Conservation (phyloP, 2,113 vertebrate species). For the Protobothrops flavoviridis region DNA sequence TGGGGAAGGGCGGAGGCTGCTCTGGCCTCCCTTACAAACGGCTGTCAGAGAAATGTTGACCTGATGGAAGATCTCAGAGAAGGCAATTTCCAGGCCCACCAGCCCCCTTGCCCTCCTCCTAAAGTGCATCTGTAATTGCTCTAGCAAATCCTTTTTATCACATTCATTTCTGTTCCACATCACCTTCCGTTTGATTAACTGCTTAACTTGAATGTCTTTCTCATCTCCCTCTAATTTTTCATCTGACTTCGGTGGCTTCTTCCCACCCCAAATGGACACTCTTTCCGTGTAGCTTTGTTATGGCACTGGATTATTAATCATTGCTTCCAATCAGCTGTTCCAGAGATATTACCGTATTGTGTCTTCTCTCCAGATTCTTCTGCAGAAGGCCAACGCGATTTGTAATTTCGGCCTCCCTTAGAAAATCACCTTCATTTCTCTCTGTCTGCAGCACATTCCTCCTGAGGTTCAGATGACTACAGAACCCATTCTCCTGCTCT, state of each 20-base stretch:
- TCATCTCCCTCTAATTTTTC: slow-evolving; percentile 60
- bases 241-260: slow-evolving; percentile 47
- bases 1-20: slow-evolving; percentile 22
- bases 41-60: slow-evolving; percentile 63
- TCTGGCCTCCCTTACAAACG: not conserved
- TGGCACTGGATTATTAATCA: slow-evolving; percentile 9
- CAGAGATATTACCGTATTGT: not conserved
- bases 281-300: slow-evolving; percentile 25
- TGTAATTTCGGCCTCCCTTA: fast-evolving
- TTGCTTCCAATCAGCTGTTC: not conserved
- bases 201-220: slow-evolving; percentile 52
- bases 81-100: slow-evolving; percentile 57
- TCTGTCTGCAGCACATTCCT: not conserved
- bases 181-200: slow-evolving; percentile 66
- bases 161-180: slow-evolving; percentile 64
- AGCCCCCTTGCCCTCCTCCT: slow-evolving; percentile 49
- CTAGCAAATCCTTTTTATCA: slow-evolving; percentile 65
- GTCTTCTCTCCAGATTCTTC: fast-evolving
- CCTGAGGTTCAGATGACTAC: not conserved
- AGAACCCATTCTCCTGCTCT: not conserved
- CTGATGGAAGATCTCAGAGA: slow-evolving; percentile 67
- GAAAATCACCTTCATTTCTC: not conserved
- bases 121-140: slow-evolving; percentile 64
- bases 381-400: not conserved
- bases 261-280: slow-evolving; percentile 35